Evolutionary conservation across 2,113 vertebrate genomes (phyloP), one percentile per base, ranked within the genome.

Genomic region (Pimephales promelas): DNA sequence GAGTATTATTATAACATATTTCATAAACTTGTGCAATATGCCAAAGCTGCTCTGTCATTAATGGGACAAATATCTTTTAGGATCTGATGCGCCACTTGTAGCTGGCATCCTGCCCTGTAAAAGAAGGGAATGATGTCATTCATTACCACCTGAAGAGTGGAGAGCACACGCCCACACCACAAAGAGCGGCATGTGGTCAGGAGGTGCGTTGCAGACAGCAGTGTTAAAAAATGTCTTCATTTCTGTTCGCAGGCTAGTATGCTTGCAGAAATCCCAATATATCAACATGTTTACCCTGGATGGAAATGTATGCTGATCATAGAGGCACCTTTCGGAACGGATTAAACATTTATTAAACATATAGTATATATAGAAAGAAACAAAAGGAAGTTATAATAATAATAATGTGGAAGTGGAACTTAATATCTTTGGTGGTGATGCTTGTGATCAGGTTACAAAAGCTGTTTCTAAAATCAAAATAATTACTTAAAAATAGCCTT

Each of bases 91-190:
- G 66, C 26, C 26, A 36, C 73, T 77, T 22, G 43, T 57, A 77
- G 79, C 68, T 87, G 86, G 84, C 81, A 70, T n/a, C 10, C 59
- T 76, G 81, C 78, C 78, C 28, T 16, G 71, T 45, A 66, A 74
- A 43, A 45, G 85, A 79, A 72, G 74, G 49, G 36, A 36, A 83
- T 87, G 84, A 87, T 87, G 84, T 87, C 84, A 87, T 85, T 81
- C 84, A 85, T 10, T 83, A 47, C 76, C 78, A 85, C 84, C 76
- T 85, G 56, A 83, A 16, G 40, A 34, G 66, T 52, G 1, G 26
- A 26, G 22, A 61, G 43, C 45, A 61, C 26, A 52, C 78, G 26
- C 79, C 22, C 59, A 77, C 47, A 49, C 22, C 45, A 83, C 71
- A 81, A 66, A 70, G 47, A 36, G 40, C 13, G 4, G 43, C 77